Percentiles rank a stretch among this genome's conserved stretches.
phyloP scores from a whole-genome alignment of 2,888 invertebrate genomes.

The Parasteatoda lunata region DNA sequence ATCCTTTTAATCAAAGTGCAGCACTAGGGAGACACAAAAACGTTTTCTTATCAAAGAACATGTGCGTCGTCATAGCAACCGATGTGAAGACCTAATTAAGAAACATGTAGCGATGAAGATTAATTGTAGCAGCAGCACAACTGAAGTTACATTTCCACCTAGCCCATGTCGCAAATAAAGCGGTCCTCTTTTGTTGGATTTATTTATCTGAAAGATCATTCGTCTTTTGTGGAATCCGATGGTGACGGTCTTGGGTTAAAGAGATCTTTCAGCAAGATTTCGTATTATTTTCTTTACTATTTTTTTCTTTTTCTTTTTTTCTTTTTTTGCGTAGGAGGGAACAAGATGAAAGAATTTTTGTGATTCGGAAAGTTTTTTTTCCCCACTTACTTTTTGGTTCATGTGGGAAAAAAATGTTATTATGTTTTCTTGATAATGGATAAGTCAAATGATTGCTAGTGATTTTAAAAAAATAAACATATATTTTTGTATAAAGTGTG shows the following conservation, averaged over 20 bases:
- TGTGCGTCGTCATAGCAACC: conserved; percentile 55
- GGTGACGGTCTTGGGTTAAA: conserved; percentile 17
- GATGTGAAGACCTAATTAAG: conserved; percentile 55
- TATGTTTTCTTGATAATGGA: too few species aligned
- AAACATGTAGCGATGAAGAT: conserved; percentile 49
- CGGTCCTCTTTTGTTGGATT: conserved; percentile 2
- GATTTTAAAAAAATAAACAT: too few species aligned
- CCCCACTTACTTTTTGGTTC: background rate
- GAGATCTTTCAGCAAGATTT: conserved; percentile 23
- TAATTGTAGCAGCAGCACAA: conserved; percentile 20
- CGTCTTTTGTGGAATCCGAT: conserved; percentile 25
- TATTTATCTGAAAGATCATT: conserved; percentile 17
- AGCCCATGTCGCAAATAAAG: background rate
- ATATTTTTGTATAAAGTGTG: too few species aligned
- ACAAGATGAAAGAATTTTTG: background rate
- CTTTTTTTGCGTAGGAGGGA: background rate
- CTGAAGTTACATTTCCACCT: conserved; percentile 34
- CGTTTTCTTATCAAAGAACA: conserved; percentile 33
- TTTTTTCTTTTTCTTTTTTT: background rate
- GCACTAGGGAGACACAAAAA: conserved; percentile 36
- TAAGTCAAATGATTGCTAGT: too few species aligned
- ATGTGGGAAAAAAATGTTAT: too few species aligned
- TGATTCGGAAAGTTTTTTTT: background rate
- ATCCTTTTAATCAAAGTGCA: conserved; percentile 54
- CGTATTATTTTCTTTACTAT: background rate